Evolutionary conservation across 2,113 vertebrate species (phyloP), one percentile per base, ranked within the genome.

Genomic region (Rhipidura dahli): DNA sequence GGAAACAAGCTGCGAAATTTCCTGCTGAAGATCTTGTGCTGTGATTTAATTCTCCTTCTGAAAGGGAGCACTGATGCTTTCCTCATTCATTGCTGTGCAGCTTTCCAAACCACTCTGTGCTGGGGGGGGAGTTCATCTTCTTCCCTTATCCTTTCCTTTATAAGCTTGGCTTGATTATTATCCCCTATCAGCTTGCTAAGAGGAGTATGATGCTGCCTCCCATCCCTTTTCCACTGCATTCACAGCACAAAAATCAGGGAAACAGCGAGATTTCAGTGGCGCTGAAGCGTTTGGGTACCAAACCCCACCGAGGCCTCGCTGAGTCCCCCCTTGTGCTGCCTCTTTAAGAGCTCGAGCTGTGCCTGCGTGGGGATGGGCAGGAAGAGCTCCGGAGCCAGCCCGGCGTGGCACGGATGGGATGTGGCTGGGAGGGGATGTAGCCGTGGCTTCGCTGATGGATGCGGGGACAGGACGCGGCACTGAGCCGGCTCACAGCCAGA

Each of bases 281-380:
- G 0, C 6, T 33, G 33, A 13, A 14, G 42, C 1, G 2, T 30
- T 49, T 3, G 47, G 57, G 51, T 28, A 9, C 53, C 22, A 18
- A 37, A 16, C 5, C 39, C 51, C 59, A 1, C 8, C 1, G 30
- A 30, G 57, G 27, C 23, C 9, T 22, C 1, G 6, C 65, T 5
- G 0, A 26, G 63, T 7, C 30, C n/a, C 61, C 15, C 9, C 1
- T 23, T 42, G 92, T 40, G 57, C 69, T 95, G 22, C 91, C 90
- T 17, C 93, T 96, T 95, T 94, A 96, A 97, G 95, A 92, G 50
- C 89, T 68, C 39, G 4, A 7, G 78, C 54, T 35, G 30, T 89
- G 68, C 70, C 78, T 83, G 26, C 1, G 3, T 7, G 50, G 93
- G 89, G 83, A 45, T 45, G 64, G 72, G 79, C 54, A 85, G 65